Conservation (phyloP, 2,888 invertebrate species). For the Catocala nupta region DNA sequence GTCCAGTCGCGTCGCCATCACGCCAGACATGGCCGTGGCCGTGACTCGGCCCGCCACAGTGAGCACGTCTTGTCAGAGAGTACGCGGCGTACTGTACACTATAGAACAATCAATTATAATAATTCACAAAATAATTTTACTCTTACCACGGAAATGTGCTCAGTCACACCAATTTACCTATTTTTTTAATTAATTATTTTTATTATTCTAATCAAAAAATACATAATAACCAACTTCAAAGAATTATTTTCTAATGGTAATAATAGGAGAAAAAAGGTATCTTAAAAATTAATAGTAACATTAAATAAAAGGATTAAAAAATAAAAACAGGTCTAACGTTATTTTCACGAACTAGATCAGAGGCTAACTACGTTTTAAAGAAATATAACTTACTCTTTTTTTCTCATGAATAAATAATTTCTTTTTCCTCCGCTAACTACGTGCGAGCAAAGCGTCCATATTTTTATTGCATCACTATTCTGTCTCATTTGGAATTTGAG, state of each 20-base stretch:
- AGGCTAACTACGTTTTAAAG: conserved; percentile 53
- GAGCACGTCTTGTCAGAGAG: conserved; percentile 25
- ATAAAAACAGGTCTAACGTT: conserved; percentile 63
- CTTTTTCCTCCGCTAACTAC: conserved; percentile 46
- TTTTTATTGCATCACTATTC: conserved; percentile 68
- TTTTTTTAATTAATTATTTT: conserved; percentile 54
- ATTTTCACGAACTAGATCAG: conserved; percentile 52
- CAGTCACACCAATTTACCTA: conserved; percentile 65
- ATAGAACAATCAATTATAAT: conserved; percentile 49
- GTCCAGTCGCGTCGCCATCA: background rate
- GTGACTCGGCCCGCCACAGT: conserved; percentile 4
- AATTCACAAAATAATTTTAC: conserved; percentile 48
- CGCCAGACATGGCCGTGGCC: too few relatives aligned
- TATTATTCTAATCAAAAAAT: conserved; percentile 59
- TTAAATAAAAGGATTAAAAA: conserved; percentile 79
- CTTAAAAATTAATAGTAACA: conserved; percentile 85
- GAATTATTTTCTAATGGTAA: conserved; percentile 81
- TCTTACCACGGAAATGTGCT: conserved; percentile 49
- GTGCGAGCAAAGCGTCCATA: conserved; percentile 64
- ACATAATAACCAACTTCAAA: conserved; percentile 79
- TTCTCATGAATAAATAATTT: conserved; percentile 53
- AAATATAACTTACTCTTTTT: conserved; percentile 66
- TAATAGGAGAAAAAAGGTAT: conserved; percentile 71
- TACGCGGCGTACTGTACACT: too few relatives aligned
- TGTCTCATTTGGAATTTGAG: conserved; percentile 72